Conservation (phyloP, 2,797 vertebrate genomes). For the Pseudochirops cupreus region DNA sequence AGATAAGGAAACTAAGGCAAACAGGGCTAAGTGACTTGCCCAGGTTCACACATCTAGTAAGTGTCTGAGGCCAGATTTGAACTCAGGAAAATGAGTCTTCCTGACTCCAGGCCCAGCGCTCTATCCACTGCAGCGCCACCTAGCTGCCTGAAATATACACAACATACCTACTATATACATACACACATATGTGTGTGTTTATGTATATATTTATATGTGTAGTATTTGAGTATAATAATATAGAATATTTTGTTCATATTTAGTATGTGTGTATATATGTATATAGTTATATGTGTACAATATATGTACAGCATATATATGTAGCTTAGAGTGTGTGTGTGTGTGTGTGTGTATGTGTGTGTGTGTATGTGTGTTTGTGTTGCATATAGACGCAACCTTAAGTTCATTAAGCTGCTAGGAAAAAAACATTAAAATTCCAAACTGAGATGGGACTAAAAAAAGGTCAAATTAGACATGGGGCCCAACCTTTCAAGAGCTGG, state of each 20-base stretch:
- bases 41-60: not conserved
- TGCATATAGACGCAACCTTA: not conserved
- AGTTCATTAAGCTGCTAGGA: not conserved
- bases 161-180: too few species aligned
- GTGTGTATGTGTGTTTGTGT: not conserved
- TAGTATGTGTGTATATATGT: not conserved
- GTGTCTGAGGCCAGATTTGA: conserved; percentile 15
- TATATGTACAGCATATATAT: not conserved
- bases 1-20: not conserved
- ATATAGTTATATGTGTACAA: too few species aligned
- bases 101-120: too few species aligned
- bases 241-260: too few species aligned
- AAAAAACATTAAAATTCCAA: not conserved
- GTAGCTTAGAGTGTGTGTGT: not conserved
- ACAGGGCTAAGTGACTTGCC: conserved; percentile 40
- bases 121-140: too few species aligned
- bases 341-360: not conserved
- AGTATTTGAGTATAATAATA: too few species aligned
- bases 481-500: not conserved
- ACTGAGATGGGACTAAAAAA: not conserved
- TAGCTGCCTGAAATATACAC: too few species aligned
- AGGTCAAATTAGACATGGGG: not conserved
- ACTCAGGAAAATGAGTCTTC: not conserved
- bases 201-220: too few species aligned
- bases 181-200: too few species aligned